Conservation (phyloP, 2,797 vertebrate genomes). For the Melopsittacus undulatus region DNA sequence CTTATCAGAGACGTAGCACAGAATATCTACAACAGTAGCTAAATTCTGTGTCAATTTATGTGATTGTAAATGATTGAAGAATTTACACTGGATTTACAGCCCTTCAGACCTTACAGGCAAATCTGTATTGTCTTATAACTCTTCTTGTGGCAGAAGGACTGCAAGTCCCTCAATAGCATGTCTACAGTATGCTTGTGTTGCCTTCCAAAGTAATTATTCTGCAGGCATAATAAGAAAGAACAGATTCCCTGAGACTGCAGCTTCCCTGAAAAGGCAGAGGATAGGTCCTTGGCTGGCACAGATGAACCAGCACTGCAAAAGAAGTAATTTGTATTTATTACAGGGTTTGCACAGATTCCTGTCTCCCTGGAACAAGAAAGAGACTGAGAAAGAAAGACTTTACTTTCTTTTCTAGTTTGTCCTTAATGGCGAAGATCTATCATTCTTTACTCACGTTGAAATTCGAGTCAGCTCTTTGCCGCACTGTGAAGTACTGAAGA, state of each 20-base stretch:
- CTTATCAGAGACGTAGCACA: neutral
- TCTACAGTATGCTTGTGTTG: neutral
- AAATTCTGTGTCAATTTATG: neutral
- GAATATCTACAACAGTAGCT: neutral
- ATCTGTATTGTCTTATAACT: neutral
- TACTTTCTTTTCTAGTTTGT: neutral
- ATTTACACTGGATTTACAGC: neutral
- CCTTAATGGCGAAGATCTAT: constrained; percentile 24
- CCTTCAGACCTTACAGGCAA: neutral
- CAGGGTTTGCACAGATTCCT: neutral
- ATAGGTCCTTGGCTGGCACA: neutral
- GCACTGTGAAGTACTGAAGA: neutral
- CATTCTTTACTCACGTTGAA: neutral
- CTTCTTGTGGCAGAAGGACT: neutral
- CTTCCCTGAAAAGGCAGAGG: neutral
- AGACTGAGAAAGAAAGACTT: neutral
- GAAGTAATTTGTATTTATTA: constrained; percentile 37
- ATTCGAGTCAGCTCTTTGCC: constrained; percentile 1
- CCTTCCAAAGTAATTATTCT: neutral
- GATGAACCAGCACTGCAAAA: neutral
- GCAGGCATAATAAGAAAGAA: neutral
- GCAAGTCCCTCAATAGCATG: neutral
- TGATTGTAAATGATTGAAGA: neutral
- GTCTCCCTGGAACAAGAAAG: neutral
- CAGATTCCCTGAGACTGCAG: neutral